A percentile compares a stretch with the other conserved stretches of the same genome.
phyloP scores from a whole-genome alignment of 2,113 vertebrate genomes.

The Apus apus region DNA sequence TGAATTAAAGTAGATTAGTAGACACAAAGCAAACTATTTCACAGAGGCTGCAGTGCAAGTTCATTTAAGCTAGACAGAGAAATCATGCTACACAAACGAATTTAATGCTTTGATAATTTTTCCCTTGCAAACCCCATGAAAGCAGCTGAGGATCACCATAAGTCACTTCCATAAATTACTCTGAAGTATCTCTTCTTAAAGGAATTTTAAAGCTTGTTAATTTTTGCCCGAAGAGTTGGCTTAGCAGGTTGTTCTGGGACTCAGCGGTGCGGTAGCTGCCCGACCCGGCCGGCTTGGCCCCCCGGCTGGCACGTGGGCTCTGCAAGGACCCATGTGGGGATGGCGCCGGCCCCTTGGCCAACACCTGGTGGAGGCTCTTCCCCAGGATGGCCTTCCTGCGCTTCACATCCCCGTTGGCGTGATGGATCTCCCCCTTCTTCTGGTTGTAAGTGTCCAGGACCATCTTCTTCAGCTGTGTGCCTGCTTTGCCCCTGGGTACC shows the following conservation, averaged over 20 bases:
- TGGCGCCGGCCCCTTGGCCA: slow-evolving; percentile 80
- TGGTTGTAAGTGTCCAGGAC: slow-evolving; percentile 77
- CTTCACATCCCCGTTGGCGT: slow-evolving; percentile 80
- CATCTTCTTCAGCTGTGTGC: slow-evolving; percentile 77
- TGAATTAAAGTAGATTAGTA: slow-evolving; percentile 81
- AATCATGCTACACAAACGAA: slow-evolving; percentile 77
- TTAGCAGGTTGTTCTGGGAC: slow-evolving; percentile 95
- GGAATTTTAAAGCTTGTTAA: slow-evolving; percentile 99
- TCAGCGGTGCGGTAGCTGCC: slow-evolving; percentile 89
- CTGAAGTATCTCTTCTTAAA: slow-evolving; percentile 90
- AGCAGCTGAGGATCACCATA: slow-evolving; percentile 70
- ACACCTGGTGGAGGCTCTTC: slow-evolving; percentile 77
- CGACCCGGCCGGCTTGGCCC: slow-evolving; percentile 75
- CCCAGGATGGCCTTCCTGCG: slow-evolving; percentile 81
- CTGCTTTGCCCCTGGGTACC: slow-evolving; percentile 74
- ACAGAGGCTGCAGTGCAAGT: slow-evolving; percentile 88
- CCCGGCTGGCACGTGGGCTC: slow-evolving; percentile 74
- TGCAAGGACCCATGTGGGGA: slow-evolving; percentile 80
- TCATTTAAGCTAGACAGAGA: slow-evolving; percentile 81
- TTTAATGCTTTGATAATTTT: slow-evolving; percentile 74
- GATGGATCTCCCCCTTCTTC: slow-evolving; percentile 79
- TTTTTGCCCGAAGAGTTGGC: slow-evolving; percentile 96
- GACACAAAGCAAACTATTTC: slow-evolving; percentile 86
- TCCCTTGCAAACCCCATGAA: slow-evolving; percentile 67
- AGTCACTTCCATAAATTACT: slow-evolving; percentile 84